Base-by-base conservation (phyloP, 2,888 invertebrate species). In the Eustalomyia histrio region DNA sequence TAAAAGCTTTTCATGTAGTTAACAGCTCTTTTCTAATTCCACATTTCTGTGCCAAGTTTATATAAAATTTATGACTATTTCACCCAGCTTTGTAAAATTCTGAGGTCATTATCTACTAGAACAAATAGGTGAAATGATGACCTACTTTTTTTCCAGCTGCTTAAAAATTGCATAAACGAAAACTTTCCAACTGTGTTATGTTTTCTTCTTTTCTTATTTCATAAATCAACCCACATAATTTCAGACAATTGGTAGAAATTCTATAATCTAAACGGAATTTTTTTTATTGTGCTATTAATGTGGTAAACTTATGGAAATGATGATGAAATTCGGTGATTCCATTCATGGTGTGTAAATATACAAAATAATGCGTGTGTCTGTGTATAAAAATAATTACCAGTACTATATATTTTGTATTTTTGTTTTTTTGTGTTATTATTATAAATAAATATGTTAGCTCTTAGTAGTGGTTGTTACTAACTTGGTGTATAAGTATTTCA, bases 91-190 rank as follows among this genome's bases (percentile, higher is more conserved):
- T 29, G 29, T 29, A 29, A 29, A 29, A 29, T 29, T 29, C 29
- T 50, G 6, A 47, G 24, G 17, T 50, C 39, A 39, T 39, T 39
- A 39, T 39, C 39, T 39, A 12, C 6, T 9, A 47, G n/a, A n/a
- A 39, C 2, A 39, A 47, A 47, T n/a, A n/a, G 12, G 3, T 39
- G 39, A 12, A n/a, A 47, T 47, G 43, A 6, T 47, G 43, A 47
- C 43, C 43, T 47, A 47, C 14, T 43, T 47, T 14, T 39, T 39
- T 39, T 39, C 14, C 14, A n/a, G 43, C n/a, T 47, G 12, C 43
- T 47, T n/a, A 2, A 47, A 75, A 75, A 75, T 75, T 75, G 75
- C 75, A 75, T 60, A 75, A 75, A 61, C 64, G 64, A 43, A 67
- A 75, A 67, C 60, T 75, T 75, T 75, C 60, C 33, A 57, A 21